Evolutionary conservation across 1,140 invertebrate genomes (phyloP).

Genomic region (Drosophila bocki): DNA sequence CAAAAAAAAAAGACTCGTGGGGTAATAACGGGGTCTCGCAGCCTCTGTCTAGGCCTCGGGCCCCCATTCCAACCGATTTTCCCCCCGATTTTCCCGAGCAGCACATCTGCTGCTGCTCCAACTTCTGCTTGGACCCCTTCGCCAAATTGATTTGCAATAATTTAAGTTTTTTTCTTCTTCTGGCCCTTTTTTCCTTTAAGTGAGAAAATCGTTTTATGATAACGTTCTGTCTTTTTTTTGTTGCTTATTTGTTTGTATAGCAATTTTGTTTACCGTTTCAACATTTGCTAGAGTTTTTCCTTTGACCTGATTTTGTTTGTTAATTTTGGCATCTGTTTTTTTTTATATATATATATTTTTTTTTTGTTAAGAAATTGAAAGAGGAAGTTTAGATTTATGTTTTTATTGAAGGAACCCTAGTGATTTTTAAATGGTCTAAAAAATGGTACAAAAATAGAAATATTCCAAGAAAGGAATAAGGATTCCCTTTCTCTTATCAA

Average conservation of each 20-base stretch:
- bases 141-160: conserved; percentile 84
- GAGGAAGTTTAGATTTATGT: not conserved
- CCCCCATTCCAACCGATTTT: not conserved
- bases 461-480: no score
- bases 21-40: conserved; percentile 52
- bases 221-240: conserved; percentile 43
- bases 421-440: no score
- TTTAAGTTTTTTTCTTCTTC: conserved; percentile 63
- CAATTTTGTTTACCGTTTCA: conserved; percentile 22
- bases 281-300: conserved; percentile 12
- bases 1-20: conserved; percentile 24
- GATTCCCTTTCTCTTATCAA: not conserved
- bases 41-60: conserved; percentile 40
- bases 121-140: conserved; percentile 27
- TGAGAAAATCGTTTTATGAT: conserved; percentile 83
- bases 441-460: no score
- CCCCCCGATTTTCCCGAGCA: not conserved
- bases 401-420: not conserved
- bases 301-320: conserved; percentile 25
- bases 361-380: not conserved
- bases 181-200: conserved; percentile 40
- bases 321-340: conserved; percentile 33
- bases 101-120: conserved; percentile 48
- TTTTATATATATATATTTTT: not conserved
- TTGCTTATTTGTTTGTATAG: conserved; percentile 10